Percentiles rank a stretch among this genome's conserved stretches.
These are phyloP conservation scores for Ophiodon elongatus DNA, from an alignment of 2,113 vertebrate genomes.

Conservation along the genomic window DNA sequence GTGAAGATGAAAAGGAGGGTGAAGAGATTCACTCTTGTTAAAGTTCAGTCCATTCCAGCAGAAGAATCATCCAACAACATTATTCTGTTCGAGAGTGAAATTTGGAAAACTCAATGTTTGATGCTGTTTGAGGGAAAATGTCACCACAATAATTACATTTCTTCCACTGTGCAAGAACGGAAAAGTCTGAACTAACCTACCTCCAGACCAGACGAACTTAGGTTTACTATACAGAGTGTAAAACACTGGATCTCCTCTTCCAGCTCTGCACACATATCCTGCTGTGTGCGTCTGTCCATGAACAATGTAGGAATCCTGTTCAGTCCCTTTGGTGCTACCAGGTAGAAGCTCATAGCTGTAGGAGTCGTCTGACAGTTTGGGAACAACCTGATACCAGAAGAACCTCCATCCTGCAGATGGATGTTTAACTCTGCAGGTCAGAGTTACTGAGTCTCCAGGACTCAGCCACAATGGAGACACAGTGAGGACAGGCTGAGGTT, in stretches of 20 bases:
- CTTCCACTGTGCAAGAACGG: not conserved
- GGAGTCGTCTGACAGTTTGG: not conserved
- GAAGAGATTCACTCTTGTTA: not conserved
- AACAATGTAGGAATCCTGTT: slow-evolving; percentile 38
- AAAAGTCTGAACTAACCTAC: slow-evolving; percentile 29
- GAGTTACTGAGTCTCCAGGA: slow-evolving; percentile 65
- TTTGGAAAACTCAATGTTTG: too few species aligned
- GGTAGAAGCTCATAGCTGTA: slow-evolving; percentile 44
- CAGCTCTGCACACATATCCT: slow-evolving; percentile 12
- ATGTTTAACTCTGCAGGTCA: slow-evolving; percentile 46
- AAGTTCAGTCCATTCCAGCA: not conserved
- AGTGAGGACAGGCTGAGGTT: slow-evolving; percentile 25
- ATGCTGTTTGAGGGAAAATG: not conserved
- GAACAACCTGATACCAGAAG: slow-evolving; percentile 54
- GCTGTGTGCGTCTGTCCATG: slow-evolving; percentile 51
- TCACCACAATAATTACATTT: not conserved
- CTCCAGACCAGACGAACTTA: slow-evolving; percentile 55
- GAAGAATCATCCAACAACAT: too few species aligned
- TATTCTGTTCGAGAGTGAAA: too few species aligned
- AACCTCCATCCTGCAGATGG: slow-evolving; percentile 50
- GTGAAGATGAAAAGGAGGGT: not conserved
- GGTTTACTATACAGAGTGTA: not conserved
- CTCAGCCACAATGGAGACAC: slow-evolving; percentile 54
- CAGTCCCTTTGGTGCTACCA: slow-evolving; percentile 31
- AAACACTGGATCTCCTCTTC: not conserved